Evolutionary conservation across 2,113 vertebrate species (phyloP), one percentile per base, ranked within the genome.

Genomic region (Spermophilus dauricus): DNA sequence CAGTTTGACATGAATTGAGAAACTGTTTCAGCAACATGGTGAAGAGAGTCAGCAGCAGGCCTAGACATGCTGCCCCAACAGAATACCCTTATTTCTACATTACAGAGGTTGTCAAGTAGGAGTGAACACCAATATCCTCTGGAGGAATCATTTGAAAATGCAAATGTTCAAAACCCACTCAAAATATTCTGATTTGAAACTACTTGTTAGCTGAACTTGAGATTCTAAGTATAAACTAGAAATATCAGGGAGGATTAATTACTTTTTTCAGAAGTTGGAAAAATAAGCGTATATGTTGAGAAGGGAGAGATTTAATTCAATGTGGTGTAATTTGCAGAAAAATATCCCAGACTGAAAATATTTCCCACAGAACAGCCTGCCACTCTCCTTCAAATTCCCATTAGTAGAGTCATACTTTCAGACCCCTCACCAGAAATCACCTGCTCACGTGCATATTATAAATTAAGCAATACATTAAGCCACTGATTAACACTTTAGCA

Each of bases 401-500:
- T 89, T 77, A 91, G 77, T 89, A 63, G 26, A 87, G 2, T 78
- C 22, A 88, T 86, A 82, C 32, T 91, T 91, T 73, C 56, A 8
- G 42, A 72, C 45, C 85, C 94, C 42, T 72, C 85, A 82, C 24
- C 63, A 91, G 69, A 72, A 92, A 90, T 91, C 45, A 88, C 77
- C 67, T 73, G 78, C 73, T 88, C 18, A 87, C 22, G 8, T 61
- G 82, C 67, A 91, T 96, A 93, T 91, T 92, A 56, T 93, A 91
- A 95, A 80, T 81, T 89, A 94, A 92, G n/a, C 86, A 96, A 86
- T 95, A n/a, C 24, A 87, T 88, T 92, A 95, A 97, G 63, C 70
- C 67, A 86, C 85, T 97, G 86, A 92, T 95, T 96, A 95, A 98
- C 85, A 94, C 67, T 93, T 96, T 95, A 96, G 51, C 37, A 14